These are phyloP conservation scores for Hippocampus zosterae DNA, from an alignment of 2,113 vertebrate genomes.

Conservation along the genomic window DNA sequence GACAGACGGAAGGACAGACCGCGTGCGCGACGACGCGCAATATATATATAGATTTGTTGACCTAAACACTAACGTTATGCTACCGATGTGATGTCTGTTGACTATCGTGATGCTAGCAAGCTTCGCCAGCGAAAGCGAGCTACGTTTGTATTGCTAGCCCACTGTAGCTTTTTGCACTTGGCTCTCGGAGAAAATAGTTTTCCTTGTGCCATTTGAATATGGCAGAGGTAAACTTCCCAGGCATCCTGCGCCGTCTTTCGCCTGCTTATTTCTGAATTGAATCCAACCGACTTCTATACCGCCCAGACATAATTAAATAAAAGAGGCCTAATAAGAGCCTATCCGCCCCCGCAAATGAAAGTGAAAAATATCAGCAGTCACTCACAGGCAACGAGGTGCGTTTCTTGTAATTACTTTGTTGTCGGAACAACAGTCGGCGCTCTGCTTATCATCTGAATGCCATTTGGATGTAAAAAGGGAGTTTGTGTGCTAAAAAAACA, in stretches of 20 bases:
- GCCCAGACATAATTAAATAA: neutral
- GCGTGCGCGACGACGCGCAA: too few species aligned
- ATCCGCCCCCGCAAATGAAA: conserved; percentile 33
- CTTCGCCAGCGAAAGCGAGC: too few species aligned
- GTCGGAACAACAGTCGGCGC: conserved; percentile 44
- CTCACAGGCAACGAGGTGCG: conserved; percentile 45
- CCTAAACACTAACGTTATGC: too few species aligned
- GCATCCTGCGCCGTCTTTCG: neutral
- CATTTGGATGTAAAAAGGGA: conserved; percentile 47
- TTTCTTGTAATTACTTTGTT: conserved; percentile 53
- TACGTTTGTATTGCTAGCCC: too few species aligned
- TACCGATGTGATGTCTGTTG: too few species aligned
- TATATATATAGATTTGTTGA: too few species aligned
- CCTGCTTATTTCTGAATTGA: neutral
- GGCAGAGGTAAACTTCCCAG: too few species aligned
- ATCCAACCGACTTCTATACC: neutral
- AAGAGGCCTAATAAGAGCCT: conserved; percentile 28
- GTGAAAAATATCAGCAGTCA: conserved; percentile 45
- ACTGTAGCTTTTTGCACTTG: too few species aligned
- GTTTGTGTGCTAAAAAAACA: conserved; percentile 20
- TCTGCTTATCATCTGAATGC: conserved; percentile 55
- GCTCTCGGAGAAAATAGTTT: neutral
- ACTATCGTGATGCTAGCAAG: too few species aligned
- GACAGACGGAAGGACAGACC: too few species aligned
- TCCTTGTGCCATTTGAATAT: neutral